Evolutionary conservation across 2,888 invertebrate genomes (phyloP), one percentile per base, ranked within the genome.

Genomic region (Nephrotoma flavescens): DNA sequence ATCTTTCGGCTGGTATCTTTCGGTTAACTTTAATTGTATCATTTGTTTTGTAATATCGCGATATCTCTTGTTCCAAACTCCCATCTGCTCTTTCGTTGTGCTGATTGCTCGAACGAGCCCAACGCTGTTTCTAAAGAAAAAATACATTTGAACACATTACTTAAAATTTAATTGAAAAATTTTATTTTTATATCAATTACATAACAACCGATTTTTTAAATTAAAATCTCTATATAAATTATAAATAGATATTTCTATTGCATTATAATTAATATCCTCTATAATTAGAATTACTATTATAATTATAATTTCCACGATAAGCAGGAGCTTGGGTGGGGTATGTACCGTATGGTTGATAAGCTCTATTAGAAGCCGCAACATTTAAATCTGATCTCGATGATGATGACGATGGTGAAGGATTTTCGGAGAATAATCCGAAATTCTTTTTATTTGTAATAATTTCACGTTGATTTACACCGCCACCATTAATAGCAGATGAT

Each of bases 341-440:
- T 45, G 31, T 41, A 19, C 41, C 41, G 83, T 19, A 41, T 83
- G 4, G 86, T 31, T 31, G 86, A 86, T 86, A 86, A 6, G 45
- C 86, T 31, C 45, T 15, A 12, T 41, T 41, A 1, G 86, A 86
- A 15, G 42, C 84, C n/a, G 84, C 52, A 19, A 86, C 85, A 41
- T n/a, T 87, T 31, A 84, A 52, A 52, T 42, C 44, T 9, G 41
- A 19, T 12, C 12, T 12, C 41, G 87, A 87, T 85, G 87, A 86
- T 31, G 87, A 87, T 0, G 31, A 31, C 31, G 31, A 31, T 31
- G 31, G 31, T 31, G 90, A 89, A 9, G 91, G 89, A 87, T 91
- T 91, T 88, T 92, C 91, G 87, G 90, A 91, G 87, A 91, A 92
- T n/a, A 92, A 89, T 0, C 91, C 91, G 11, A 91, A 90, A 47